Base-by-base conservation (phyloP, 2,888 invertebrate species). In the Aspidapion aeneum region DNA sequence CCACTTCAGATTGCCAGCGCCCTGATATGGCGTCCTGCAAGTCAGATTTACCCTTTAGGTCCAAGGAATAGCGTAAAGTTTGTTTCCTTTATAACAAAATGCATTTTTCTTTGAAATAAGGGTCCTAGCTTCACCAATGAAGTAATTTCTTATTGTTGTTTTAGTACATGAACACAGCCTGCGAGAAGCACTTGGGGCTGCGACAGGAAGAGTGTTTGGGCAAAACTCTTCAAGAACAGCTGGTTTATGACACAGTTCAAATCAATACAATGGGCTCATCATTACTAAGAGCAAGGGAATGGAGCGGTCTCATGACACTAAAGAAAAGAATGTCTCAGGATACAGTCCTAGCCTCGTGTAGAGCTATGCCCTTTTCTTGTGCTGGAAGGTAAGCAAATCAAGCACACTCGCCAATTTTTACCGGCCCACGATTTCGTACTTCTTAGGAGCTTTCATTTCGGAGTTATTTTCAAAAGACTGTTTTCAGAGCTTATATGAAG, bases 121-220 rank as follows among this genome's bases (percentile, higher is more conserved):
- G n/a, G n/a, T n/a, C n/a, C n/a, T n/a, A n/a, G n/a, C n/a, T n/a
- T n/a, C n/a, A n/a, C n/a, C n/a, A n/a, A n/a, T n/a, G n/a, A n/a
- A n/a, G n/a, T n/a, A n/a, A n/a, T n/a, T n/a, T n/a, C n/a, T n/a
- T n/a, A n/a, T n/a, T n/a, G n/a, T n/a, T n/a, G n/a, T n/a, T n/a
- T n/a, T 83, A 96, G 92, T 91, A 93, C 78, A 89, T 93, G 70
- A 96, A 96, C 80, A 89, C 90, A 74, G 88, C 94, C 19, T 91
- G 91, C 79, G 94, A 94, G 80, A 88, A 90, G 67, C 82, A 92
- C 69, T 84, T 95, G 68, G 94, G 95, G 51, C 89, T 85, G 79
- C 84, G 85, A 70, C 82, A 82, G 71, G 87, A 86, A 59, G 89
- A 90, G 66, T 79, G 87, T 22, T 71, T 85, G 19, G 87, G 87